Evolutionary conservation across 37 sponge, comb jelly and placozoan genomes (phyloP), one percentile per base, ranked within the genome.

Genomic region (Ephydatia muelleri): DNA sequence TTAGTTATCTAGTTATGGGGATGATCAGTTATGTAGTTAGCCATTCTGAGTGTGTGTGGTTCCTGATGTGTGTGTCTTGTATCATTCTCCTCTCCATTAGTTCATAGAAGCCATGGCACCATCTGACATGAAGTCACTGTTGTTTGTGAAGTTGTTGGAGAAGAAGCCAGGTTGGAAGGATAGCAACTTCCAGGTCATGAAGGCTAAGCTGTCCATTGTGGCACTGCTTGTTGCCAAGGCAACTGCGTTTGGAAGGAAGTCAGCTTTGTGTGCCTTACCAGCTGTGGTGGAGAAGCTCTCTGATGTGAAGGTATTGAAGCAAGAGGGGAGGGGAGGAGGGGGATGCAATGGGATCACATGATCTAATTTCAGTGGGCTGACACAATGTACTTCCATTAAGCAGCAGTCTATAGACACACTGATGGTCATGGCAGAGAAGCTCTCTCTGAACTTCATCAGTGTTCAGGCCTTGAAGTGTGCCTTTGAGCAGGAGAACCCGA

Each of bases 91-190:
- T 39, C 27, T 8, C 4, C 11, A 39, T 0, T n/a, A 87, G 88
- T 81, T 93, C 32, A 64, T 93, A 30, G 91, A 90, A 33, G 94
- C 82, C 2, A 66, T 86, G 49, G 5, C 83, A 35, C 67, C 84
- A 47, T 91, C 70, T 19, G 82, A 93, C 25, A 83, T 93, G 78
- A 81, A 96, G 67, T 88, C 96, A 40, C 81, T 93, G 30, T 80
- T 96, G 27, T 91, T 88, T 32, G 30, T 92, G 39, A 93, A 95
- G 35, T 70, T 95, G 36, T 70, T 97, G 29, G 91, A 80, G 32
- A 80, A 75, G 73, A 97, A 97, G 72, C 98, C 98, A 38, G 98
- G 98, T 8, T 97, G 92, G 92, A 95, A 95, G 68, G 98, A 97
- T 77, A 93, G 88, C 84, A 97, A 95, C 90, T 91, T 95, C 31